These are phyloP conservation scores for Drosophila suzukii DNA, from an alignment of 1,140 invertebrate species.

Conservation along the genomic window DNA sequence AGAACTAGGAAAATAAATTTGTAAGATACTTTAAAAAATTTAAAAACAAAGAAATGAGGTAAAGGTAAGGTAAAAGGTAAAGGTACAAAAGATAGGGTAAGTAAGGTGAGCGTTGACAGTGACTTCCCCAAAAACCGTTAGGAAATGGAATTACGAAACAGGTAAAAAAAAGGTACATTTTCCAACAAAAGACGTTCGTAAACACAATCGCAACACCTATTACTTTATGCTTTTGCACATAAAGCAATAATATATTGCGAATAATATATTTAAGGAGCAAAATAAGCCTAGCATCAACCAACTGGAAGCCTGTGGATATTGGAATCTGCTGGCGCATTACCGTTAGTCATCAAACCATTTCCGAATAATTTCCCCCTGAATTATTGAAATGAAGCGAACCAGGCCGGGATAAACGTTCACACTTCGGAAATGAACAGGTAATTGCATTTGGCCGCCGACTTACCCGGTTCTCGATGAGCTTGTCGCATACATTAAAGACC, in stretches of 20 bases:
- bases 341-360: conserved; percentile 68
- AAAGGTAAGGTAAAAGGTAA: too few species aligned
- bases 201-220: too few species aligned
- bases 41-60: background rate
- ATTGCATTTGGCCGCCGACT: conserved; percentile 76
- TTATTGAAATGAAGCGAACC: conserved; percentile 62
- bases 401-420: background rate
- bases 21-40: background rate
- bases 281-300: conserved; percentile 5
- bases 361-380: conserved; percentile 70
- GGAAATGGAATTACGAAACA: too few species aligned
- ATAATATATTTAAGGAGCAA: background rate
- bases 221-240: too few species aligned
- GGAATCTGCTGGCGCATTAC: conserved; percentile 55
- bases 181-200: too few species aligned
- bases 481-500: conserved; percentile 96
- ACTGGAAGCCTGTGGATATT: conserved; percentile 52
- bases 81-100: too few species aligned
- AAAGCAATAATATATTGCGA: too few species aligned
- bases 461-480: conserved; percentile 91
- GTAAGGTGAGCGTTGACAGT: too few species aligned
- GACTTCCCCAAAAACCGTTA: too few species aligned
- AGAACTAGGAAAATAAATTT: background rate
- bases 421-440: conserved; percentile 34
- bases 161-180: too few species aligned